Conservation (phyloP, 2,797 vertebrate genomes). For the Molossus alvarezi region DNA sequence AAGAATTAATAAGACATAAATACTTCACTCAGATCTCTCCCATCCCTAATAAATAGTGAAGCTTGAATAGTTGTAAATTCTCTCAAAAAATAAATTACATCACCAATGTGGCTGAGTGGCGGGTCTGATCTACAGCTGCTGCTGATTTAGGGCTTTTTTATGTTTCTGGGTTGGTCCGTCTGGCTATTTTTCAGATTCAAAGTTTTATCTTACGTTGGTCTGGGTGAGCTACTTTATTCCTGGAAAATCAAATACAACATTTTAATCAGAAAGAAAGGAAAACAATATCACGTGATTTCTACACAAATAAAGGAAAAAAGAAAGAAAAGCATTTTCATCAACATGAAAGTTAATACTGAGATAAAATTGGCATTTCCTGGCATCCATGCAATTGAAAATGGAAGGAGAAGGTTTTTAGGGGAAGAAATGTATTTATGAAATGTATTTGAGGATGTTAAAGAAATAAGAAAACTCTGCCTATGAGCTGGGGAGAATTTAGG, state of each 20-base stretch:
- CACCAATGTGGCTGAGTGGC: slow-evolving; percentile 66
- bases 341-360: slow-evolving; percentile 88
- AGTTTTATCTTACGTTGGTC: slow-evolving; percentile 79
- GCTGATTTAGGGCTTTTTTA: slow-evolving; percentile 50
- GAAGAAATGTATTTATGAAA: slow-evolving; percentile 70
- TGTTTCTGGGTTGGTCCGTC: slow-evolving; percentile 60
- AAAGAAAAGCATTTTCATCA: slow-evolving; percentile 90
- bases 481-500: slow-evolving; percentile 7
- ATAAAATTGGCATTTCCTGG: slow-evolving; percentile 87
- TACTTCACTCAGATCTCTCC: slow-evolving; percentile 26
- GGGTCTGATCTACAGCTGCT: slow-evolving; percentile 16
- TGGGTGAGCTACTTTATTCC: slow-evolving; percentile 86
- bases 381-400: slow-evolving; percentile 81
- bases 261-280: slow-evolving; percentile 90
- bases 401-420: slow-evolving; percentile 81
- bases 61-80: slow-evolving; percentile 78
- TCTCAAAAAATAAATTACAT: slow-evolving; percentile 70
- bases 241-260: slow-evolving; percentile 90
- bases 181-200: slow-evolving; percentile 71
- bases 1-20: slow-evolving; percentile 75
- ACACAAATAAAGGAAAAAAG: slow-evolving; percentile 89
- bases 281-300: slow-evolving; percentile 88
- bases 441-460: slow-evolving; percentile 85
- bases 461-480: slow-evolving; percentile 80
- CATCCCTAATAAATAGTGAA: slow-evolving; percentile 68